phyloP scores from a whole-genome alignment of 2,797 vertebrate genomes.

The Zalophus californianus region DNA sequence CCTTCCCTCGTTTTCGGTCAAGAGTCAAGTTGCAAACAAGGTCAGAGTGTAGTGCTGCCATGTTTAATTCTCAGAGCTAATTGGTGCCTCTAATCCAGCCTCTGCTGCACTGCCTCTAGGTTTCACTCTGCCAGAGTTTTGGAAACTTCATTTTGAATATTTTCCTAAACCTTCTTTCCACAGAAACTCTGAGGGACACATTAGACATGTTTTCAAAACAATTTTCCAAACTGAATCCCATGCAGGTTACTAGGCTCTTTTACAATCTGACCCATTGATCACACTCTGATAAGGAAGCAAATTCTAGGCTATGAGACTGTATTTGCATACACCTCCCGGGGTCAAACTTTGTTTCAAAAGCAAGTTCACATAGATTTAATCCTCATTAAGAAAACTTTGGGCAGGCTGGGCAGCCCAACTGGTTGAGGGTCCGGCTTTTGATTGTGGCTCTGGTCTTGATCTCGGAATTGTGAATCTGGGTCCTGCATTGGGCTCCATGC shows the following conservation, averaged over 20 bases:
- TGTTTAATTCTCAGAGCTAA: not conserved
- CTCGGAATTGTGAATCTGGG: not conserved
- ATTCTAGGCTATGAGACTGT: not conserved
- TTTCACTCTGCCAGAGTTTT: not conserved
- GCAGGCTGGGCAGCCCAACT: accelerated
- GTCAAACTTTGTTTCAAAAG: not conserved
- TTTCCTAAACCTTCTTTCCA: constrained; percentile 10
- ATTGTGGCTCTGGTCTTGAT: not conserved
- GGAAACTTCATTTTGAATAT: not conserved
- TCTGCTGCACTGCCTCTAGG: not conserved
- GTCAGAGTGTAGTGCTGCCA: not conserved
- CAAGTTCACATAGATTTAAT: not conserved
- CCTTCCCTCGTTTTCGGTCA: not conserved
- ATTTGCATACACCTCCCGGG: not conserved
- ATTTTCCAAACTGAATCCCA: not conserved
- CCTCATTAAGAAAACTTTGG: not conserved
- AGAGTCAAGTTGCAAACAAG: not conserved
- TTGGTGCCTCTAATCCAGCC: not conserved
- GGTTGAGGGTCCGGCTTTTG: not conserved
- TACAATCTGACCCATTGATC: not conserved
- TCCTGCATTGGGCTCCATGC: not conserved
- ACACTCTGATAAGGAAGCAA: not conserved
- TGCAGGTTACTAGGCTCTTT: not conserved
- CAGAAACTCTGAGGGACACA: not conserved
- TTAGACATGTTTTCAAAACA: not conserved